These are phyloP conservation scores for Drosophila pandora DNA, from an alignment of 1,140 invertebrate species.

Conservation along the genomic window DNA sequence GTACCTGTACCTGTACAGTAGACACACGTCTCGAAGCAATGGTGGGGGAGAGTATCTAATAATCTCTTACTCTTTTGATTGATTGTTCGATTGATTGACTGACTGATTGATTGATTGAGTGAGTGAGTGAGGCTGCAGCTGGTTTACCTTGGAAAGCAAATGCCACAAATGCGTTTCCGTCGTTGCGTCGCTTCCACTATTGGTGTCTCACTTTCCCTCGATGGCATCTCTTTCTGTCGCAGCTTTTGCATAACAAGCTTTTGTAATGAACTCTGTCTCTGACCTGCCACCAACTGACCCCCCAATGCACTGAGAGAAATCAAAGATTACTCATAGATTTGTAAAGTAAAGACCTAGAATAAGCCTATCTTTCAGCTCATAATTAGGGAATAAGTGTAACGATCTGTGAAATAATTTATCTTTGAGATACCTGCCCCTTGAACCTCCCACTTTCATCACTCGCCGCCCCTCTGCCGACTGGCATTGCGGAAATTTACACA, in stretches of 20 bases:
- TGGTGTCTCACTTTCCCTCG: constrained; percentile 65
- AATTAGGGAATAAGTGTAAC: too few relatives aligned
- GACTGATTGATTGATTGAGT: constrained; percentile 12
- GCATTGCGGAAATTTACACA: constrained; percentile 61
- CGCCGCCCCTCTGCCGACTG: neutral
- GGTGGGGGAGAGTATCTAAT: too few relatives aligned
- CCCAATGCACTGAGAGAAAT: neutral
- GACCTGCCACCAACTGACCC: constrained; percentile 28
- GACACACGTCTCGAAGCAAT: neutral
- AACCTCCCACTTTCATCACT: constrained; percentile 21
- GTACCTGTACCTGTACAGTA: constrained; percentile 26
- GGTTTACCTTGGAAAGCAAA: constrained; percentile 67
- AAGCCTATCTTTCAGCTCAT: too few relatives aligned
- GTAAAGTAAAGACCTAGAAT: neutral
- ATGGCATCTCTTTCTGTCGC: constrained; percentile 20
- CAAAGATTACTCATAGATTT: neutral
- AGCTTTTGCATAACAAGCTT: constrained; percentile 59
- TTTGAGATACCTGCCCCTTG: neutral
- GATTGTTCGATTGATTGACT: constrained; percentile 36
- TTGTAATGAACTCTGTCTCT: constrained; percentile 63
- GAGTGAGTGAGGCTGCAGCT: constrained; percentile 24
- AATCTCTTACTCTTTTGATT: constrained; percentile 41
- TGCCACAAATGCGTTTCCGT: constrained; percentile 60
- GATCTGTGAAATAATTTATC: neutral
- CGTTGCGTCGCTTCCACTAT: constrained; percentile 20